Base-by-base conservation (phyloP, 2,888 invertebrate genomes). In the Rhogogaster chlorosoma region DNA sequence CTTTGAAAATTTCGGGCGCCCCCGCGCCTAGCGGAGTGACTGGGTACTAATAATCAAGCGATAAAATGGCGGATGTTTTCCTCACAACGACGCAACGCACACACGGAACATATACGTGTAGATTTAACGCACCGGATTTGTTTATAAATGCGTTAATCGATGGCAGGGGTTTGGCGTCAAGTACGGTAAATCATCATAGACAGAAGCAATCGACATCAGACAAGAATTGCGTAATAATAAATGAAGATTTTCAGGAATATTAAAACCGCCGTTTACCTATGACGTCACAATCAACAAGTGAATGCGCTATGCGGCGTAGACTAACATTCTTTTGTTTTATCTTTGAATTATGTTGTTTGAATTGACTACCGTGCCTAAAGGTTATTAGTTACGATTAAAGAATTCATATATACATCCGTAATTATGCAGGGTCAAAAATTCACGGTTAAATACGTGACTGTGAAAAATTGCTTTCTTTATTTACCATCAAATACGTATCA, bases 401-500 rank as follows among this genome's bases (percentile, higher is more conserved):
- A 9, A 22, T 77, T 49, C n/a, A n/a, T 49, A 36, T 38, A 70
- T 18, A 29, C 18, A 15, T 10, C 45, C 1, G 53, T 9, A 9
- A n/a, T 15, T 29, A 95, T 95, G 95, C 93, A 94, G 86, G 93
- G 94, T 86, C 92, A 94, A 90, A 91, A 92, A 75, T 93, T 95
- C 84, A 90, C 88, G 18, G 92, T 95, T 26, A 93, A 94, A 86
- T 94, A 93, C 87, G 88, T 94, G 87, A 89, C 93, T 85, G 92
- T 92, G 45, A 94, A 94, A 88, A 94, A 93, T 87, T 94, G 94
- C 89, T 95, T 95, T 88, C 91, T 94, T 73, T 93, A 93, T 90
- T 88, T 95, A 77, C 93, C 94, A 77, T 93, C 94, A 57, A 89
- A 92, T 80, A 87, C 86, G 12, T 90, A 91, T 89, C 83, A 89